Conservation (phyloP, 2,888 invertebrate genomes). For the Gastrophysa polygoni region DNA sequence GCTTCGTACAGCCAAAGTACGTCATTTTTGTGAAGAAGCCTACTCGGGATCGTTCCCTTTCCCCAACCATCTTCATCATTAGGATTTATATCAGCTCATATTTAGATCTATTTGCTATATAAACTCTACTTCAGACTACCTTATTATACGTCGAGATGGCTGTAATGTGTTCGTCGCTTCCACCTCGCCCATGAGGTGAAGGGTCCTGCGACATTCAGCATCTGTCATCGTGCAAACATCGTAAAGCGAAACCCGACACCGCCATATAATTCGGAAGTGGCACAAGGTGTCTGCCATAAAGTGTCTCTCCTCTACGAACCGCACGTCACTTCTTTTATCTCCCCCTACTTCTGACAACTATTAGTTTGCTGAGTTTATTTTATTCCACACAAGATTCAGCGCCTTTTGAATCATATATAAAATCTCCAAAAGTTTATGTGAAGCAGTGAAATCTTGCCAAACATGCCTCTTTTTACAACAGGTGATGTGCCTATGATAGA, state of each 20-base stretch:
- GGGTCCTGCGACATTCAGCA: slow-evolving; percentile 42
- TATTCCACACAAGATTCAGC: slow-evolving; percentile 1
- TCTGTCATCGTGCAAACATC: slow-evolving; percentile 55
- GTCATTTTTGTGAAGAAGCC: too few species aligned
- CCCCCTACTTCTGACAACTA: neutral
- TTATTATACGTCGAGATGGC: neutral
- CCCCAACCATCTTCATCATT: too few species aligned
- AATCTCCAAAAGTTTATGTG: too few species aligned
- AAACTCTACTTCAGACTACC: too few species aligned
- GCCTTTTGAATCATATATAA: too few species aligned
- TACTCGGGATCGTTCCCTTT: too few species aligned
- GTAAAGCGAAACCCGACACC: slow-evolving; percentile 54
- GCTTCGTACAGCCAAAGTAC: too few species aligned
- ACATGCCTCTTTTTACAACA: too few species aligned
- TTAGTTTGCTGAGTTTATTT: neutral
- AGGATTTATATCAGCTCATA: too few species aligned
- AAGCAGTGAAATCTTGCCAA: too few species aligned
- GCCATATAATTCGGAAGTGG: slow-evolving; percentile 52
- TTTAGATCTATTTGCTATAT: too few species aligned
- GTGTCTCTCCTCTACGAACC: slow-evolving; percentile 38
- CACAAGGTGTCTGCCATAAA: slow-evolving; percentile 55
- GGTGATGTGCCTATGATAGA: too few species aligned
- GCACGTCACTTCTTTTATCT: neutral
- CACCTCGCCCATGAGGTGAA: slow-evolving; percentile 12
- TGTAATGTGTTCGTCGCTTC: slow-evolving; percentile 20